phyloP scores from a whole-genome alignment of 1,140 invertebrate species.

The Aphaenogaster ashmeadi region DNA sequence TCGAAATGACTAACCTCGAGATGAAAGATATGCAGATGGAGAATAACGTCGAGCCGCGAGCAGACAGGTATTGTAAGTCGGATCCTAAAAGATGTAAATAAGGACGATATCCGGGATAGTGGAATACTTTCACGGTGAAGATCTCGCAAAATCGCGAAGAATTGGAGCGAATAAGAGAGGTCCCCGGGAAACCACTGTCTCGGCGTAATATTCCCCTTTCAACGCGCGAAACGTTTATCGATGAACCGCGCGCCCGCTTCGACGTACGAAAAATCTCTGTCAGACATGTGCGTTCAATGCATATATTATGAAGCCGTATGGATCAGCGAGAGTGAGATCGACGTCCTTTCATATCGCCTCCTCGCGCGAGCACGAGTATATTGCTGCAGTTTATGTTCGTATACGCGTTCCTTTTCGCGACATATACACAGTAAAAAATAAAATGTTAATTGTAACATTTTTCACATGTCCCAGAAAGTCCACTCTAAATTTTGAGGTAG shows the following conservation, averaged over 20 bases:
- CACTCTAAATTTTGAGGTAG: too few species aligned
- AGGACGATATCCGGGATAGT: constrained; percentile 34
- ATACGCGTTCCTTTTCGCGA: not conserved
- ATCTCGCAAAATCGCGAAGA: constrained; percentile 43
- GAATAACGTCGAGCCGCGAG: constrained; percentile 34
- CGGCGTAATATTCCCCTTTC: constrained; percentile 48
- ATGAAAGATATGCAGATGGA: constrained; percentile 57
- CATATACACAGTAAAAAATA: too few species aligned
- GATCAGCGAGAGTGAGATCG: not conserved
- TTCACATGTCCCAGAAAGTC: too few species aligned
- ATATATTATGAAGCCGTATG: constrained; percentile 38
- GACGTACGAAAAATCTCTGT: constrained; percentile 44
- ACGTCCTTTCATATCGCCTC: constrained; percentile 29
- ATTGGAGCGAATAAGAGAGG: constrained; percentile 49
- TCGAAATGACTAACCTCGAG: constrained; percentile 39
- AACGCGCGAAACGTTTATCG: constrained; percentile 58
- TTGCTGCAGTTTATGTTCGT: not conserved
- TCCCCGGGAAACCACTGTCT: constrained; percentile 49
- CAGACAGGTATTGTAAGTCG: constrained; percentile 49
- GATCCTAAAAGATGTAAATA: constrained; percentile 61
- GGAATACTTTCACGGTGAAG: constrained; percentile 42
- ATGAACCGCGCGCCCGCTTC: constrained; percentile 41
- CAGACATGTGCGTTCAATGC: constrained; percentile 42
- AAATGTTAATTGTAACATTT: too few species aligned
- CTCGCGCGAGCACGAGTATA: constrained; percentile 20